These are phyloP conservation scores for Valencia hispanica DNA, from an alignment of 2,797 vertebrate genomes.

Conservation along the genomic window DNA sequence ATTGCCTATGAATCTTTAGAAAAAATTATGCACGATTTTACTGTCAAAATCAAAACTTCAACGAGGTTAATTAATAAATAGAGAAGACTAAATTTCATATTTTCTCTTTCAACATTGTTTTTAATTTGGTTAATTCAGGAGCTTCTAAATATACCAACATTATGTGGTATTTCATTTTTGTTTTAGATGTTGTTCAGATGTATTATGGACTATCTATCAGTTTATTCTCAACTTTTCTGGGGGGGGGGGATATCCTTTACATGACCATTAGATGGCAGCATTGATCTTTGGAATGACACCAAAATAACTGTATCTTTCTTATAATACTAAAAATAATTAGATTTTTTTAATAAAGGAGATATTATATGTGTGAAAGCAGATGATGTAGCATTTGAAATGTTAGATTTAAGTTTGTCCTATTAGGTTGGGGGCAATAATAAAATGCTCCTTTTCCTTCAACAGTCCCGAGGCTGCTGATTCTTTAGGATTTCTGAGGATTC, in stretches of 20 bases:
- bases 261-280: constrained; percentile 80
- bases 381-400: constrained; percentile 9
- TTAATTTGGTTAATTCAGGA: background rate
- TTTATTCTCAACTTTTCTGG: constrained; percentile 2
- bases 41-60: background rate
- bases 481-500: constrained; percentile 19
- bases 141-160: too few species aligned
- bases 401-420: background rate
- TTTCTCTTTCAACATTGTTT: background rate
- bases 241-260: constrained; percentile 12
- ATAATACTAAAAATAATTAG: constrained; percentile 26
- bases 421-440: background rate
- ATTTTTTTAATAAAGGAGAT: constrained; percentile 13
- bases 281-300: constrained; percentile 57
- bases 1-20: background rate
- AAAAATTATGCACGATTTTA: background rate
- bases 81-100: background rate
- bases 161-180: background rate
- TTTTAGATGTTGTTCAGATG: background rate
- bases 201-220: background rate
- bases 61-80: background rate
- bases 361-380: constrained; percentile 8
- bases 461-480: constrained; percentile 6
- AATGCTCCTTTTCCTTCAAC: background rate
- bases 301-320: constrained; percentile 13